phyloP scores from a whole-genome alignment of 2,888 invertebrate species.

The Chouioia cunea region DNA sequence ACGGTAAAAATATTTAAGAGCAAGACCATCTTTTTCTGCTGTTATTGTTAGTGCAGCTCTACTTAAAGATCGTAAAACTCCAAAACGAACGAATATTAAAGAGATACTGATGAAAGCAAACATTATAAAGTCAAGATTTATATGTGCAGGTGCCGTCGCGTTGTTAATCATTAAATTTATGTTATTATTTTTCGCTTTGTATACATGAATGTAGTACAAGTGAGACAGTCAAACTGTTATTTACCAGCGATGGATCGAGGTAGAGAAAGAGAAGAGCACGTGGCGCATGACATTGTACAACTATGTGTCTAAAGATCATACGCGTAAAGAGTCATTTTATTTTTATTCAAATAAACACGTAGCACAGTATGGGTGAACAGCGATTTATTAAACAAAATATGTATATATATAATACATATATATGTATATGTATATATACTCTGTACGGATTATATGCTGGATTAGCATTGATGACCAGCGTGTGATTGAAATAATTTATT shows the following conservation, averaged over 20 bases:
- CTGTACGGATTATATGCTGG: conserved; percentile 32
- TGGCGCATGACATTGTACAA: conserved; percentile 39
- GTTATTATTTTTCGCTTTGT: conserved; percentile 59
- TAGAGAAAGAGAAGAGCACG: conserved; percentile 45
- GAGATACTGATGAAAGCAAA: conserved; percentile 17
- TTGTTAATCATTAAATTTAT: conserved; percentile 58
- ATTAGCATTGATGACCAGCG: conserved; percentile 27
- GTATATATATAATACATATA: too few relatives aligned
- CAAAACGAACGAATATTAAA: conserved; percentile 44
- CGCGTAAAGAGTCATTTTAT: conserved; percentile 57
- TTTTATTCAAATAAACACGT: conserved; percentile 57
- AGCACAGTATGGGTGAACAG: conserved; percentile 43
- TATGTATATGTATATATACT: conserved; percentile 32
- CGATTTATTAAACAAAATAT: conserved; percentile 19
- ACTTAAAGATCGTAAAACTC: conserved; percentile 47
- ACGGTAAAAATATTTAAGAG: conserved; percentile 21
- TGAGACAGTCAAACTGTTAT: conserved; percentile 49
- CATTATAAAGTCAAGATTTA: conserved; percentile 17
- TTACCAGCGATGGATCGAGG: conserved; percentile 42
- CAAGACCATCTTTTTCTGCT: conserved; percentile 35
- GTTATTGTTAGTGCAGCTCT: conserved; percentile 32
- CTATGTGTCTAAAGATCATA: conserved; percentile 54
- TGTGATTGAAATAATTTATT: conserved; percentile 19
- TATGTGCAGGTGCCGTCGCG: conserved; percentile 52
- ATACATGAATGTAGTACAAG: conserved; percentile 54